These are phyloP conservation scores for Epinephelus malabaricus DNA, from an alignment of 2,797 vertebrate species.

Conservation along the genomic window DNA sequence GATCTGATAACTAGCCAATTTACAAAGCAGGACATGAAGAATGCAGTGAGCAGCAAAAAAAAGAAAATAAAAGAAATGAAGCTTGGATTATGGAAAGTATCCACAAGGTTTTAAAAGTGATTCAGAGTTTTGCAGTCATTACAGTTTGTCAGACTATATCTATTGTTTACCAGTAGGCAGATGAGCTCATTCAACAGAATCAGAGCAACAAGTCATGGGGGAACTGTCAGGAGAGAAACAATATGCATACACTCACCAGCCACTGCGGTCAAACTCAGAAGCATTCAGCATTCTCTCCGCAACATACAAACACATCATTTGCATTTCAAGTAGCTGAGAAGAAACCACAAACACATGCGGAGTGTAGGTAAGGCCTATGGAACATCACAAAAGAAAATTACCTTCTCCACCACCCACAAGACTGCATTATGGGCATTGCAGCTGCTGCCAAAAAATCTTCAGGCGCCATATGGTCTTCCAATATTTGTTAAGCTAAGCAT, in stretches of 20 bases:
- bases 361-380: constrained; percentile 41
- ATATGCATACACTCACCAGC: constrained; percentile 21
- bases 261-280: constrained; percentile 49
- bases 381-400: constrained; percentile 66
- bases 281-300: constrained; percentile 42
- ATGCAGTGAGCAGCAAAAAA: background rate
- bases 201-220: constrained; percentile 45
- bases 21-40: background rate
- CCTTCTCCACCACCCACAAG: constrained; percentile 54
- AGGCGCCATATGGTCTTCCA: constrained; percentile 67
- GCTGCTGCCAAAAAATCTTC: constrained; percentile 63
- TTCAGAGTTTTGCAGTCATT: constrained; percentile 14
- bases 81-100: background rate
- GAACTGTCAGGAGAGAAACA: constrained; percentile 40
- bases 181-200: constrained; percentile 50
- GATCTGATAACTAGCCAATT: constrained; percentile 11
- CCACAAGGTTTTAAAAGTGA: background rate
- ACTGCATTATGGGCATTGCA: constrained; percentile 36
- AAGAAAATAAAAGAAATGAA: background rate
- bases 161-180: constrained; percentile 46
- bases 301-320: constrained; percentile 67
- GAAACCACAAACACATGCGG: constrained; percentile 48
- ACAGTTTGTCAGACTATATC: constrained; percentile 22
- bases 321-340: constrained; percentile 73
- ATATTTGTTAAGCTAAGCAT: constrained; percentile 76